Base-by-base conservation (phyloP, 1,140 invertebrate species). In the Episyrphus balteatus region DNA sequence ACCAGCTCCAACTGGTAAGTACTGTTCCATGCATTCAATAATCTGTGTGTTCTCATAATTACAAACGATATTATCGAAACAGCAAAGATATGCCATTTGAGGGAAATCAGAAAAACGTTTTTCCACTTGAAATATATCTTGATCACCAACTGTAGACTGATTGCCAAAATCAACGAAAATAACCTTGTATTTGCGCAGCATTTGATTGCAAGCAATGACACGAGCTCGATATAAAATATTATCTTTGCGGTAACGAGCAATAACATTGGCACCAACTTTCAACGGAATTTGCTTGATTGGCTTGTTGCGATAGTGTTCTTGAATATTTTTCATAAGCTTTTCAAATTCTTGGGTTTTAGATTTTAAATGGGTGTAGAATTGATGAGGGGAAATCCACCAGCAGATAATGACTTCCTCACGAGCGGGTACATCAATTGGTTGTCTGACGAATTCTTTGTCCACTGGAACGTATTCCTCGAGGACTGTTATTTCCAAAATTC, bases 151-250 rank as follows among this genome's bases (percentile, higher is more conserved):
- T 0, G 75, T 61, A 21, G 75, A 75, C 21, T 70, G 71, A 58
- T 89, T 89, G 30, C 84, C 84, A 55, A 81, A 86, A 68, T 88
- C 85, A 1, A 88, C 71, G 49, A 81, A 86, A 26, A 75, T 74
- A 0, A 87, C 78, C 31, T 76, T 72, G 55, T 77, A 78, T 49
- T 76, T 74, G 9, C 70, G 70, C 21, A 68, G 62, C 47, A 73
- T 70, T 14, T 61, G 60, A 49, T 76, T 74, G 2, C 71, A 58
- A 18, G 77, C 73, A 10, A 77, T 52, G 2, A 87, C 65, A 44
- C 75, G 72, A 2, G 80, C 83, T 36, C 84, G 68, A 62, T 86
- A 82, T 7, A 85, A 64, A 11, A 78, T 77, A 30, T 73, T 71
- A 55, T 86, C 83, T n/a, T 79, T 77, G 2, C 76, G 71, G 55